Conservation (phyloP, 2,888 invertebrate genomes). For the Sesamia inferens region DNA sequence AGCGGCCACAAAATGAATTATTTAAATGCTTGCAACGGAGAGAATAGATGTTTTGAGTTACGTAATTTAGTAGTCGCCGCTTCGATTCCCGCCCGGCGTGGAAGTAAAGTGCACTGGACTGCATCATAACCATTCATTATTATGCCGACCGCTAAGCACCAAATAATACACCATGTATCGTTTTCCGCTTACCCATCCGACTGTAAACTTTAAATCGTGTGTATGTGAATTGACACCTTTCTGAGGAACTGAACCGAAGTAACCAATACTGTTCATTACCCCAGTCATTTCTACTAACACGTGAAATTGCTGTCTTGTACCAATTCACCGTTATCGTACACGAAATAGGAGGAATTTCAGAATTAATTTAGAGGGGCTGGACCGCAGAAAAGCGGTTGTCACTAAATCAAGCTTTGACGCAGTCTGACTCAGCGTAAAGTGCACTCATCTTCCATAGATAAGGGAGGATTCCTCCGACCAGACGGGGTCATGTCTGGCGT, state of each 20-base stretch:
- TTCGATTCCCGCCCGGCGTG: constrained; percentile 65
- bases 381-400: constrained; percentile 30
- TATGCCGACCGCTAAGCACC: neutral
- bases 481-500: too few relatives aligned
- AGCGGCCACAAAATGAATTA: constrained; percentile 68
- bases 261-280: neutral
- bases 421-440: neutral
- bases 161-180: neutral
- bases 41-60: constrained; percentile 69
- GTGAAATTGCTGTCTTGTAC: constrained; percentile 2
- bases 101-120: constrained; percentile 65
- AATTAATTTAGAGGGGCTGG: constrained; percentile 16
- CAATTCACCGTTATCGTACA: constrained; percentile 3
- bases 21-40: constrained; percentile 64
- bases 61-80: constrained; percentile 71
- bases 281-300: neutral
- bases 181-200: neutral
- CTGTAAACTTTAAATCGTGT: too few relatives aligned
- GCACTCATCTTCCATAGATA: too few relatives aligned
- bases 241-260: neutral
- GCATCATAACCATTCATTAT: neutral
- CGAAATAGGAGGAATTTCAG: constrained; percentile 11
- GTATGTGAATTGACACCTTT: neutral
- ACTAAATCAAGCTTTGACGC: neutral
- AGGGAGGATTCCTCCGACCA: too few relatives aligned